Percentiles rank a stretch among this genome's conserved stretches.
phyloP scores from a whole-genome alignment of 2,113 vertebrate species.

The Ochotona curzoniae region DNA sequence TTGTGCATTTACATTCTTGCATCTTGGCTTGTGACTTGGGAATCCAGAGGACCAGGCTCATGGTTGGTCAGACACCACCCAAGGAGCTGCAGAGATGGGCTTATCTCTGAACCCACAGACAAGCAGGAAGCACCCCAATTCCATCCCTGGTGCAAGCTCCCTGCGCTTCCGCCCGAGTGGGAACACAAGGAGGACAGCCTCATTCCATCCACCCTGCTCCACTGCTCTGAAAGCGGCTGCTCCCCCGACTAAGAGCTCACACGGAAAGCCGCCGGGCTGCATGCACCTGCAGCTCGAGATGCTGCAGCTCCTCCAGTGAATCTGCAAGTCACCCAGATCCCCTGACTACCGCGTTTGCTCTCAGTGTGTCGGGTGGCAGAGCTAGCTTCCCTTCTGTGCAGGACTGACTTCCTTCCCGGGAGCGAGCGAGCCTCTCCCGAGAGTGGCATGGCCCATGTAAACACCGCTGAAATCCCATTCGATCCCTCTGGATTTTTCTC shows the following conservation, averaged over 20 bases:
- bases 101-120: accelerated
- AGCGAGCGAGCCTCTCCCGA: not conserved
- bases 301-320: accelerated
- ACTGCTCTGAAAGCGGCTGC: not conserved
- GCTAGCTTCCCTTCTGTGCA: not conserved
- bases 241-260: not conserved
- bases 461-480: constrained; percentile 78
- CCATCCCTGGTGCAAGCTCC: not conserved
- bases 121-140: not conserved
- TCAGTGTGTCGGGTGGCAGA: accelerated
- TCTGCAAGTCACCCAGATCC: too few relatives aligned
- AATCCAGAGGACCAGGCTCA: not conserved
- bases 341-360: not conserved
- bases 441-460: constrained; percentile 60
- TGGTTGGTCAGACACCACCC: not conserved
- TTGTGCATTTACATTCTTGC: not conserved
- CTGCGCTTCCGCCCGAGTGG: not conserved
- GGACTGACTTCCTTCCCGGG: not conserved
- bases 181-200: not conserved
- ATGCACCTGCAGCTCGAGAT: not conserved
- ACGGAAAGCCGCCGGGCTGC: not conserved
- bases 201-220: too few relatives aligned
- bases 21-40: not conserved
- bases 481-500: constrained; percentile 82
- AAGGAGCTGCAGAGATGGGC: not conserved